These are phyloP conservation scores for Gisinianus flammeolus DNA, from an alignment of 2,888 invertebrate genomes.

Conservation along the genomic window DNA sequence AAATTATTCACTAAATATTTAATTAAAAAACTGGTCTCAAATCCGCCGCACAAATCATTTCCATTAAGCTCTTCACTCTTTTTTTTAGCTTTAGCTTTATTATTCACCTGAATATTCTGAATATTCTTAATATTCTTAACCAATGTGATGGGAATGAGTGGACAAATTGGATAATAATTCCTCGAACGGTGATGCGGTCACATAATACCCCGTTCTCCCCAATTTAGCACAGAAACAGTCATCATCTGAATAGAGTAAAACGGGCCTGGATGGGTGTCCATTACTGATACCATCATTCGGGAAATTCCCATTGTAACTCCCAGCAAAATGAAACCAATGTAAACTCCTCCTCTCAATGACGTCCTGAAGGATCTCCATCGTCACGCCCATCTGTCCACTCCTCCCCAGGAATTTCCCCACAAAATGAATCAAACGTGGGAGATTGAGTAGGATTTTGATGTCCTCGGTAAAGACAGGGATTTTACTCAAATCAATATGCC, in stretches of 20 bases:
- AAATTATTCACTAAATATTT: no score
- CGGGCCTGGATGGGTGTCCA: conserved; percentile 14
- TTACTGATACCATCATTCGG: conserved; percentile 24
- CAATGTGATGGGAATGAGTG: background rate
- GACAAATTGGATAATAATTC: conserved; percentile 7
- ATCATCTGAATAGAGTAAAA: background rate
- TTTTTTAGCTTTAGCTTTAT: no score
- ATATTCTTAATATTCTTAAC: no score
- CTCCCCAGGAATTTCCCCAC: conserved; percentile 30
- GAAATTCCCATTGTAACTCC: conserved; percentile 10
- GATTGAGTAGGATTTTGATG: background rate
- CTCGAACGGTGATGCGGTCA: conserved; percentile 24
- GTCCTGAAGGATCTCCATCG: background rate
- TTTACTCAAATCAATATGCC: conserved; percentile 25
- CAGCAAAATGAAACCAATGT: conserved; percentile 17
- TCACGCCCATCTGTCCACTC: conserved; percentile 25
- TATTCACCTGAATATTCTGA: no score
- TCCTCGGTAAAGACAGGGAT: conserved; percentile 20
- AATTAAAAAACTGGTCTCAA: no score
- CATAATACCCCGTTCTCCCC: conserved; percentile 8
- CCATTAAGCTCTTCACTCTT: no score
- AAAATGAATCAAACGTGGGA: conserved; percentile 20
- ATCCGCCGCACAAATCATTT: no score
- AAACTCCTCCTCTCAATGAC: conserved; percentile 13
- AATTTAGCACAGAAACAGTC: conserved; percentile 30